phyloP scores from a whole-genome alignment of 2,797 vertebrate species.

The Chanos chanos region DNA sequence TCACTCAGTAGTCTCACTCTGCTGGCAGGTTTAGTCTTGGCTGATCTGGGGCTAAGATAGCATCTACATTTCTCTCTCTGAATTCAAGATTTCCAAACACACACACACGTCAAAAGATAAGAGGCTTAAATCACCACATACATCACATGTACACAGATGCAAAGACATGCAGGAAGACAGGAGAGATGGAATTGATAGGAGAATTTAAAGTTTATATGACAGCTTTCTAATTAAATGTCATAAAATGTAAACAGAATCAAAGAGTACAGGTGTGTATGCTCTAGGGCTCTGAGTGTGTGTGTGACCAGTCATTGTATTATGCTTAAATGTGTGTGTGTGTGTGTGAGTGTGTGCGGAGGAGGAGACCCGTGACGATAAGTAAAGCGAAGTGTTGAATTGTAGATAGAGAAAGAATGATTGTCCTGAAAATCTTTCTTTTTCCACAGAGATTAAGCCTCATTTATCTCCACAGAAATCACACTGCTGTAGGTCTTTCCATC shows the following conservation, averaged over 20 bases:
- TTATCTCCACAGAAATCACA: neutral
- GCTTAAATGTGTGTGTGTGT: neutral
- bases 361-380: no score
- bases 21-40: no score
- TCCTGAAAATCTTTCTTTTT: neutral
- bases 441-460: neutral
- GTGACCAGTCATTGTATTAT: no score
- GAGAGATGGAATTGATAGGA: no score
- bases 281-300: neutral
- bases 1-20: neutral
- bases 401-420: no score
- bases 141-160: neutral
- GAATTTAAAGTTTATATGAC: no score
- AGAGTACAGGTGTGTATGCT: neutral
- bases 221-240: no score
- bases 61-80: no score
- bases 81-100: neutral
- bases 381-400: no score
- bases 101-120: conserved; percentile 1
- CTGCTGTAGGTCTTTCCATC: neutral
- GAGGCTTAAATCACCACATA: conserved; percentile 7
- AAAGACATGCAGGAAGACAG: neutral
- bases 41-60: no score
- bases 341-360: neutral
- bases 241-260: neutral